Evolutionary conservation across 2,888 invertebrate species (phyloP), one percentile per base, ranked within the genome.

Genomic region (Penaeus monodon): DNA sequence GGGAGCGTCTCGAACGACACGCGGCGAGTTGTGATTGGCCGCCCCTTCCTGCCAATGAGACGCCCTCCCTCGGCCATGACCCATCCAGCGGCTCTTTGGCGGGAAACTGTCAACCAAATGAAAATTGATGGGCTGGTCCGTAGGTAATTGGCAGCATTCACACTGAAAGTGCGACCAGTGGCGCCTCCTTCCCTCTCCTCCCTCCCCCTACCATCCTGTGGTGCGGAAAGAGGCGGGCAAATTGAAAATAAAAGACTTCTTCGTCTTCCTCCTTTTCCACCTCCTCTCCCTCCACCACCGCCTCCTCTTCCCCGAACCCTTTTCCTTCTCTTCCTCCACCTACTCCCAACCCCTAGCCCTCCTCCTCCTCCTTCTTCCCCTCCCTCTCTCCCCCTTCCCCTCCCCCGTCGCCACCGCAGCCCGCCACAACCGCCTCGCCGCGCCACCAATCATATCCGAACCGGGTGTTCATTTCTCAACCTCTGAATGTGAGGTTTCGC

Each of bases 131-230:
- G 81, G 64, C 74, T 70, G 81, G 44, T 65, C 44, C 79, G 73
- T 57, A 63, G 74, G 79, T 85, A 85, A 85, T 85, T 85, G 85
- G 74, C 74, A 64, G 74, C 85, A 85, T 85, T 85, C 85, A 85
- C 80, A 85, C 84, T 65, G 65, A 65, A 65, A 77, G 77, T 77
- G 77, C 49, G 77, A 77, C 77, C 77, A 77, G 77, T 57, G 57
- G 49, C 49, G 49, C 49, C 49, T 49, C 49, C 49, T 49, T 49
- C 49, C 49, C 14, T 14, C 14, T 14, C 14, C 12, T 10, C 49
- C 49, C 14, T 14, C 49, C 49, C 49, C 49, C 49, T 10, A 14
- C 49, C 49, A 49, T 49, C 49, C 77, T 57, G 49, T 77, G 77
- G 57, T 77, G 57, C 77, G 77, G 57, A 38, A 77, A 24, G 57